These are phyloP conservation scores for Teleogryllus oceanicus DNA, from an alignment of 2,888 invertebrate genomes.

Conservation along the genomic window DNA sequence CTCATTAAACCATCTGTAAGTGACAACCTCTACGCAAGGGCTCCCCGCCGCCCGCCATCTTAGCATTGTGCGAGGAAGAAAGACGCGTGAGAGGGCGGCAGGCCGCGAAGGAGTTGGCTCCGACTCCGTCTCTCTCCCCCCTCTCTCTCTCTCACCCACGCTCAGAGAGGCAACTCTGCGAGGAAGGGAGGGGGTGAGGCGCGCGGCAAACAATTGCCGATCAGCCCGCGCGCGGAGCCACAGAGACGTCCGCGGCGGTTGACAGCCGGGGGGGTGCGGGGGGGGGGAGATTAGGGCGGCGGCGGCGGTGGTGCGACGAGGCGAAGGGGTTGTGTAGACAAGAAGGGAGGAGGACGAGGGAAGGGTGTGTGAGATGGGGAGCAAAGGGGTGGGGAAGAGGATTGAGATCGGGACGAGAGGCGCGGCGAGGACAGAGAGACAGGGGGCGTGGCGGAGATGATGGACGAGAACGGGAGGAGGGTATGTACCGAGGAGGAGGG, in stretches of 20 bases:
- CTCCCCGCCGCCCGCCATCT: background rate
- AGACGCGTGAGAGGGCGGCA: background rate
- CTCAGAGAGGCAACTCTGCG: background rate
- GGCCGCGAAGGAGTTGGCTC: background rate
- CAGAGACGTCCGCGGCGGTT: conserved; percentile 9
- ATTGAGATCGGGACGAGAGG: too few species aligned
- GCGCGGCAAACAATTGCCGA: conserved; percentile 18
- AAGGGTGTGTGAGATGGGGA: background rate
- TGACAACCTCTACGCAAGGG: background rate
- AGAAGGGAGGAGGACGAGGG: background rate
- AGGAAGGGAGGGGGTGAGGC: background rate
- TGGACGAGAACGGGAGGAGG: background rate
- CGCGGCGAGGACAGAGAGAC: background rate
- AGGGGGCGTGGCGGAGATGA: background rate
- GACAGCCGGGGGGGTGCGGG: background rate
- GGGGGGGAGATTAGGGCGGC: background rate
- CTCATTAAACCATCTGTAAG: conserved; percentile 11
- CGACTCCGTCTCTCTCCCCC: background rate
- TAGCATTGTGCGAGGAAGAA: background rate
- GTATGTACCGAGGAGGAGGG: background rate
- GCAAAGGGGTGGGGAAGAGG: too few species aligned
- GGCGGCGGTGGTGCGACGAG: background rate
- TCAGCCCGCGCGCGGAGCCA: background rate
- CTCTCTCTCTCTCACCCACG: background rate
- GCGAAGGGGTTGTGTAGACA: background rate